Conservation (phyloP, 2,797 vertebrate genomes). For the Arremon brunneinucha region DNA sequence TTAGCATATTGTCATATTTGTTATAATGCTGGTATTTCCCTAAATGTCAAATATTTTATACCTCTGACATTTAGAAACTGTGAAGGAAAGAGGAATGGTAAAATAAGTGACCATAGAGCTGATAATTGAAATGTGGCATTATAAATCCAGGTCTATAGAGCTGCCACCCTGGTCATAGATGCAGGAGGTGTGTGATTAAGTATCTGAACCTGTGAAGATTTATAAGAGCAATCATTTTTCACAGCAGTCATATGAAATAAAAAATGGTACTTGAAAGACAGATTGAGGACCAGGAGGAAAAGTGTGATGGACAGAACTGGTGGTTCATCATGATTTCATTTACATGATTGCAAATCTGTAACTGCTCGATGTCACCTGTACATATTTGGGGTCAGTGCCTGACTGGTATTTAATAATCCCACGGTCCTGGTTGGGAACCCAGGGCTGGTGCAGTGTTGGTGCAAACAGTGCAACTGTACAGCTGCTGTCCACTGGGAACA, state of each 20-base stretch:
- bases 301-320: not conserved
- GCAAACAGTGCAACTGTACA: not conserved
- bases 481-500: not conserved
- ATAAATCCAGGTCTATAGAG: not conserved
- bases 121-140: constrained; percentile 30
- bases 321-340: not conserved
- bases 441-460: not conserved
- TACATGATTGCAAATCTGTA: not conserved
- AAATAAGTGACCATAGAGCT: not conserved
- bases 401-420: not conserved
- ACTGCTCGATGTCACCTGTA: not conserved
- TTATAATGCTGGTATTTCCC: not conserved
- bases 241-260: not conserved
- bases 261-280: not conserved
- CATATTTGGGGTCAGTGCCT: not conserved
- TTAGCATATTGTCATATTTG: not conserved
- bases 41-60: constrained; percentile 30
- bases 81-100: not conserved
- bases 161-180: not conserved
- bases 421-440: not conserved
- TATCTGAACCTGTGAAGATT: constrained; percentile 11
- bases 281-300: not conserved
- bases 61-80: constrained; percentile 28
- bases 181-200: constrained; percentile 14
- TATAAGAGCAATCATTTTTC: not conserved